phyloP scores from a whole-genome alignment of 92 coral and sea anemone species.

The Bergia puertoricense region DNA sequence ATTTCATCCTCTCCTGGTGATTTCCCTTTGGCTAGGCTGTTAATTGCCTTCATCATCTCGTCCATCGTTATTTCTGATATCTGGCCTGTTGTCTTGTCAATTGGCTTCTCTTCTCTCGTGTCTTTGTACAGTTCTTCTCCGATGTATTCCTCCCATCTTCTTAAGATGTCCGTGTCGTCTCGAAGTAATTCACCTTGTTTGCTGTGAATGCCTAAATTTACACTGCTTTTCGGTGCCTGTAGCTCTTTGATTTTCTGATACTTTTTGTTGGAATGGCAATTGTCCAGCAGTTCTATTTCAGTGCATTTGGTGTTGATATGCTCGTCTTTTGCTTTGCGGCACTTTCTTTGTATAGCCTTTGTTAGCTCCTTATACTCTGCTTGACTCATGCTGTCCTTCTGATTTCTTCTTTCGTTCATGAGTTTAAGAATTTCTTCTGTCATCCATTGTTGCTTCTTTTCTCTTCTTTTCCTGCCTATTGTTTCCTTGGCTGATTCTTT shows the following conservation, averaged over 20 bases:
- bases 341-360: not conserved
- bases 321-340: not conserved
- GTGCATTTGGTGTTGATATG: not conserved
- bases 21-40: not conserved
- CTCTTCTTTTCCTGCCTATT: not conserved
- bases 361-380: not conserved
- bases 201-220: not conserved
- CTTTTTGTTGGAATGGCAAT: not conserved
- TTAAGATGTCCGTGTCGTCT: not conserved
- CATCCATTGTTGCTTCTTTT: not conserved
- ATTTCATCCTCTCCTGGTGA: not conserved
- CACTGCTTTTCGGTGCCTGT: not conserved
- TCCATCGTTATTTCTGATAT: not conserved
- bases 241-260: not conserved
- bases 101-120: not conserved
- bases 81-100: not conserved
- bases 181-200: not conserved
- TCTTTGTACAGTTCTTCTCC: not conserved
- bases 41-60: not conserved
- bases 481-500: not conserved
- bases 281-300: not conserved
- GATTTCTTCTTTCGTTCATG: not conserved
- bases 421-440: not conserved
- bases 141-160: not conserved
- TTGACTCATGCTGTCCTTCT: not conserved